These are phyloP conservation scores for Melipona quadrifasciata DNA, from an alignment of 1,140 invertebrate genomes.

Conservation along the genomic window DNA sequence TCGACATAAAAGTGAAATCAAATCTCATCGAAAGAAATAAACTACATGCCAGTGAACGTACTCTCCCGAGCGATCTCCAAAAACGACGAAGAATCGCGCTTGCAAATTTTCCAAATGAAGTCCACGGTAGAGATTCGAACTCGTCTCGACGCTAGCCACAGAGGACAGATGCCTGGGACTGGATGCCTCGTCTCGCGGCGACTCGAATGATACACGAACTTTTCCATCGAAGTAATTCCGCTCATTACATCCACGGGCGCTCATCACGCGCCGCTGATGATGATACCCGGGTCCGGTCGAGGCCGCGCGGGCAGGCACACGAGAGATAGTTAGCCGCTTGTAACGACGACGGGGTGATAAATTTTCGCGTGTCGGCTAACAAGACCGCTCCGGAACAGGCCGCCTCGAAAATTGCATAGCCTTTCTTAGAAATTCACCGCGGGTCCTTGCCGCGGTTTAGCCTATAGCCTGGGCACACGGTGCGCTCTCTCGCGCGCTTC, in stretches of 20 bases:
- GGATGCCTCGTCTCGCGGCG: neutral
- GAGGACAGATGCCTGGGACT: neutral
- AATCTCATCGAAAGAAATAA: too few species aligned
- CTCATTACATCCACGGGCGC: slow-evolving; percentile 31
- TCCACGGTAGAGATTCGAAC: too few species aligned
- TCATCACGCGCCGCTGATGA: slow-evolving; percentile 41
- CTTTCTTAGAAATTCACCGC: slow-evolving; percentile 64
- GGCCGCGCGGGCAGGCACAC: slow-evolving; percentile 2
- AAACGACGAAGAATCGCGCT: too few species aligned
- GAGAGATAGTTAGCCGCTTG: slow-evolving; percentile 59
- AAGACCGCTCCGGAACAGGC: slow-evolving; percentile 41
- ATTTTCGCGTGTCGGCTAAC: slow-evolving; percentile 54
- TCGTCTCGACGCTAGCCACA: neutral
- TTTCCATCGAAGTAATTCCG: slow-evolving; percentile 6
- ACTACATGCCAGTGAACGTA: too few species aligned
- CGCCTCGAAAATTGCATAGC: slow-evolving; percentile 53
- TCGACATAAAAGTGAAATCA: too few species aligned
- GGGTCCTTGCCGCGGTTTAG: slow-evolving; percentile 33
- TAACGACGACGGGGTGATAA: slow-evolving; percentile 61
- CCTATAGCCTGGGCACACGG: neutral
- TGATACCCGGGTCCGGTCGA: slow-evolving; percentile 14
- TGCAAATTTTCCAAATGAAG: neutral
- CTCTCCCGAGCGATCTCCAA: too few species aligned
- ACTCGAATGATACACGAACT: slow-evolving; percentile 22
- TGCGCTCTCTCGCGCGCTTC: neutral